Evolutionary conservation across 1,140 invertebrate species (phyloP).

Genomic region (Gryon sp.): DNA sequence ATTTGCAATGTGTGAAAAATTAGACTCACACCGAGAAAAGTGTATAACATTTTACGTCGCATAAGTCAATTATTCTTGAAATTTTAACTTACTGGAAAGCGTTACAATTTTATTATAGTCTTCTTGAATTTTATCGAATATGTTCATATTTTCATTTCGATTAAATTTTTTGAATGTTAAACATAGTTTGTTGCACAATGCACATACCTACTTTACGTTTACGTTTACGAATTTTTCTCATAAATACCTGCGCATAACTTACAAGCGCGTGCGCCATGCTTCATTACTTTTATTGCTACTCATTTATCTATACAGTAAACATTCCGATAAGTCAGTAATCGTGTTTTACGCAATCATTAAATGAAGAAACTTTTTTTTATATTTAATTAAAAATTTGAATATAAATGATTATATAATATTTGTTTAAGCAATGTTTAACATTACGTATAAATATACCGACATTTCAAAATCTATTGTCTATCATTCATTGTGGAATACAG

Average conservation of each 20-base stretch:
- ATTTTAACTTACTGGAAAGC: conserved; percentile 24
- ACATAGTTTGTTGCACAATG: not conserved
- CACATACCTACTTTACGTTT: not conserved
- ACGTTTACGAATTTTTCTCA: not conserved
- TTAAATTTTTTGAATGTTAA: no score
- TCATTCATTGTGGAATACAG: no score
- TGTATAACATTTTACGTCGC: not conserved
- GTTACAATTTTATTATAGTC: conserved; percentile 8
- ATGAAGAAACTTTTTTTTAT: no score
- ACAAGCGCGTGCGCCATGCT: conserved; percentile 18
- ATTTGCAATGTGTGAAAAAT: conserved; percentile 47
- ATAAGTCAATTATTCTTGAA: conserved; percentile 38
- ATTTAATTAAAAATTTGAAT: no score
- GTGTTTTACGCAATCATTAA: no score
- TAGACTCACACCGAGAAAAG: conserved; percentile 16
- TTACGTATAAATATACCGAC: no score
- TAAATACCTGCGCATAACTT: conserved; percentile 3
- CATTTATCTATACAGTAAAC: conserved; percentile 12
- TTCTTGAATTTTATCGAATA: no score
- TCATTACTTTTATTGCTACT: conserved; percentile 24
- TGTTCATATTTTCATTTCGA: no score
- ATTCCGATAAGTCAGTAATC: conserved; percentile 3
- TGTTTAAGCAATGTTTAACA: no score
- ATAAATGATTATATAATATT: no score
- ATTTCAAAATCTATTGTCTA: no score